Percentiles rank a stretch among this genome's conserved stretches.
Conservation (phyloP, 2,797 vertebrate genomes). For the Acanthurus lineatus region DNA sequence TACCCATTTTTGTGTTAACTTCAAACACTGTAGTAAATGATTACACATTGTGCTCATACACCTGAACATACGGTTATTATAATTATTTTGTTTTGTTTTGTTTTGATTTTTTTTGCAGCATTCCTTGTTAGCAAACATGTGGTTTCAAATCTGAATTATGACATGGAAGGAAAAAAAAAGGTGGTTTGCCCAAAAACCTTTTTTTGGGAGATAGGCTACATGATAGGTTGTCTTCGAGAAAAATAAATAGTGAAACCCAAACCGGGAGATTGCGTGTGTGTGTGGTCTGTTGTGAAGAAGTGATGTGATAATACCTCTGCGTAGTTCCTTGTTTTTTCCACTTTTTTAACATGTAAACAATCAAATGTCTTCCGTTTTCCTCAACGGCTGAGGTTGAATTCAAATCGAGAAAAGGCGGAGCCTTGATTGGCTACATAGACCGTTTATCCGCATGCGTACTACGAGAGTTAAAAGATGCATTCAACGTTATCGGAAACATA, state of each 20-base stretch:
- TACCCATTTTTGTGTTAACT: constrained; percentile 92
- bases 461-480: constrained; percentile 5
- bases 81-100: no score
- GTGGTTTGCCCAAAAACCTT: constrained; percentile 90
- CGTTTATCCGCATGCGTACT: constrained; percentile 63
- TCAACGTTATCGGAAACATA: not conserved
- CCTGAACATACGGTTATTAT: constrained; percentile 92
- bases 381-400: constrained; percentile 28
- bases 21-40: constrained; percentile 96
- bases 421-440: constrained; percentile 63
- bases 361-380: not conserved
- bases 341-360: not conserved
- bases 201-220: constrained; percentile 88
- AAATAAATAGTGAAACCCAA: constrained; percentile 98
- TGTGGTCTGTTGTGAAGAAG: constrained; percentile 58
- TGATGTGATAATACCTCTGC: constrained; percentile 6
- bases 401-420: constrained; percentile 26
- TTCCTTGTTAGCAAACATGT: constrained; percentile 99
- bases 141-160: constrained; percentile 92
- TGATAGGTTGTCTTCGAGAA: constrained; percentile 96
- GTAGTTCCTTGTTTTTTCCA: not conserved
- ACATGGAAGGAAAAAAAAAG: constrained; percentile 86
- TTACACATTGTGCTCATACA: constrained; percentile 97
- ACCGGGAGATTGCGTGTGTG: constrained; percentile 64
- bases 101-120: constrained; percentile 87